phyloP scores from a whole-genome alignment of 2,113 vertebrate species.

The Sylvia atricapilla region DNA sequence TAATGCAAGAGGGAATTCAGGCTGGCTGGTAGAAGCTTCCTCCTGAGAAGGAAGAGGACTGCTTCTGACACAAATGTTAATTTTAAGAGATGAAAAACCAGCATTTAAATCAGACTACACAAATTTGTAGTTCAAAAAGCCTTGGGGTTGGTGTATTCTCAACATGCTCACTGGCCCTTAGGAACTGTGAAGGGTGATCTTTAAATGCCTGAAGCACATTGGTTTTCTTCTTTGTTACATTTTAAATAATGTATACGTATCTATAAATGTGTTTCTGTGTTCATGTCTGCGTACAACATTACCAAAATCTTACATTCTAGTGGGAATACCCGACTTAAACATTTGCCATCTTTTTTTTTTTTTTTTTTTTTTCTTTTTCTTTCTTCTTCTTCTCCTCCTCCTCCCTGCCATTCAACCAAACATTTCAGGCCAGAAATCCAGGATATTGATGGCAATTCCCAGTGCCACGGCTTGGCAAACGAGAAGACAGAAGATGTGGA shows the following conservation, averaged over 20 bases:
- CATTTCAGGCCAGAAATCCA: conserved; percentile 82
- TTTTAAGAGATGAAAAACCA: background rate
- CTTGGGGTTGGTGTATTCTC: background rate
- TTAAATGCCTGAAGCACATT: background rate
- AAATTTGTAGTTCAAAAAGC: background rate
- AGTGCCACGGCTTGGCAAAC: conserved; percentile 76
- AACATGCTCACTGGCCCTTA: background rate
- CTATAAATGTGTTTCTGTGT: background rate
- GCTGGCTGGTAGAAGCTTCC: background rate
- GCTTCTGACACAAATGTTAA: background rate
- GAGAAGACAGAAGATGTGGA: conserved; percentile 86
- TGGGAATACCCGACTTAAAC: background rate
- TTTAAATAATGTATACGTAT: background rate
- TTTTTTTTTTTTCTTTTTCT: background rate
- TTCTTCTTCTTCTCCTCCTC: background rate
- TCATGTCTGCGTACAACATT: background rate
- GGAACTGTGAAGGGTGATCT: background rate
- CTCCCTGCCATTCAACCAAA: background rate
- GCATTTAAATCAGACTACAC: background rate
- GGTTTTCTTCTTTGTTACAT: background rate
- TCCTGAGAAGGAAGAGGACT: background rate
- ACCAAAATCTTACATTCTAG: background rate
- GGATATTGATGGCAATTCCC: conserved; percentile 78
- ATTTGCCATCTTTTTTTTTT: background rate
- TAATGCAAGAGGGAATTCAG: rapidly evolving